A percentile compares a stretch with the other conserved stretches of the same genome.
Conservation (phyloP, 1,140 invertebrate species). For the Polypedilum pembai region DNA sequence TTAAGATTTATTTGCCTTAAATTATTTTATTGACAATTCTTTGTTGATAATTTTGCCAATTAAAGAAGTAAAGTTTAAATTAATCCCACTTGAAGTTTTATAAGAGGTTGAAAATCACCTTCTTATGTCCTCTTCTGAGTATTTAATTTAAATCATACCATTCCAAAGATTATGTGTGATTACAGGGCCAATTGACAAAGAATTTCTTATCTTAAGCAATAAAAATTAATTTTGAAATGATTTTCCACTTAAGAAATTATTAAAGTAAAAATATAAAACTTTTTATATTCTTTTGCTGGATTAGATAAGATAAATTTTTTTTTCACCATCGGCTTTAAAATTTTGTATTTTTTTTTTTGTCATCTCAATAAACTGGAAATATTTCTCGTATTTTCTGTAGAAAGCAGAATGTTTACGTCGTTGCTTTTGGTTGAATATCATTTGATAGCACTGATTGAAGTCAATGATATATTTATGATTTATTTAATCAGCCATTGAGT, state of each 20-base stretch:
- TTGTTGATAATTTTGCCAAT: too few species aligned
- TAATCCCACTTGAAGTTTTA: not conserved
- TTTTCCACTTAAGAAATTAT: conserved; percentile 4
- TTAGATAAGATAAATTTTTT: not conserved
- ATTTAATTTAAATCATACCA: too few species aligned
- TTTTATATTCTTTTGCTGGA: not conserved
- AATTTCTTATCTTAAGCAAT: not conserved
- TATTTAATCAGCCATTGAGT: conserved; percentile 21
- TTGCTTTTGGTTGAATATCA: not conserved
- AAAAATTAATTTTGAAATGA: not conserved
- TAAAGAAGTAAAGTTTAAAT: not conserved
- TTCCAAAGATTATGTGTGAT: too few species aligned
- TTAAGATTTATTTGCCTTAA: too few species aligned
- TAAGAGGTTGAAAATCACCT: not conserved
- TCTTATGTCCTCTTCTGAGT: too few species aligned
- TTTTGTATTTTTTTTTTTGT: too few species aligned
- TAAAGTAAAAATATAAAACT: not conserved
- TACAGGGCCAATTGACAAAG: too few species aligned
- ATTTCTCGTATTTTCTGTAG: not conserved
- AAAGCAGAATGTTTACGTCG: not conserved
- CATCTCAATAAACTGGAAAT: not conserved
- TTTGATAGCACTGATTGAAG: conserved; percentile 1
- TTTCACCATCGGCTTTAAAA: not conserved
- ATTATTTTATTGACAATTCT: not conserved
- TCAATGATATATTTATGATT: conserved; percentile 25